Evolutionary conservation across 2,888 invertebrate species (phyloP), one percentile per base, ranked within the genome.

Genomic region (Orchesella flavescens): DNA sequence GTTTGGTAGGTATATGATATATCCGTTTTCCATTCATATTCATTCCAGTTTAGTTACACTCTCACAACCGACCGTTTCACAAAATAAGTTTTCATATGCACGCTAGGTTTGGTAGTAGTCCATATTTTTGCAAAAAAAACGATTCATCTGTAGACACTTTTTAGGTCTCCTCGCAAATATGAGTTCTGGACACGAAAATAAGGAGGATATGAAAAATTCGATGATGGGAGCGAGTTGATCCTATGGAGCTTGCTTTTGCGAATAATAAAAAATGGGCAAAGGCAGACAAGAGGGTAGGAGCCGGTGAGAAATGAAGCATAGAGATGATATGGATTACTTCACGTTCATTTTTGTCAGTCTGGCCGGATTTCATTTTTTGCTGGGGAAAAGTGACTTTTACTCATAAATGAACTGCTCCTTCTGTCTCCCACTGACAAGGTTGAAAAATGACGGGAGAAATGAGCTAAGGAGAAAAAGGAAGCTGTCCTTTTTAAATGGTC

Each of bases 391-490:
- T 71, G 34, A 55, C 49, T 66, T 44, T 55, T 24, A 24, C 34
- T 49, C 46, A 34, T 13, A 79, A 65, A 63, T 72, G 68, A 79
- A 79, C 72, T 43, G 55, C 68, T 61, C 59, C 57, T 44, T 59
- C 57, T 17, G 65, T 69, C 24, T 53, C 34, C 59, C 68, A 77
- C 65, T 73, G 73, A 80, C 61, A 71, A 74, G 74, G 46, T 74
- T 80, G 80, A 80, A 71, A 78, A 71, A 78, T 78, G 78, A 78
- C 78, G 61, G 19, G 61, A 71, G 44, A 66, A 63, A 24, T 34
- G 55, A 21, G 44, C 13, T 34, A 71, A 19, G 46, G 23, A 63
- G 55, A 57, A 19, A 63, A 49, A 63, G 23, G 24, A 49, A 34
- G 34, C 34, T 34, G 34, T 34, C n/a, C 74, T 68, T 19, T 55